These are phyloP conservation scores for Helicoverpa assulta DNA, from an alignment of 2,888 invertebrate genomes.

Conservation along the genomic window DNA sequence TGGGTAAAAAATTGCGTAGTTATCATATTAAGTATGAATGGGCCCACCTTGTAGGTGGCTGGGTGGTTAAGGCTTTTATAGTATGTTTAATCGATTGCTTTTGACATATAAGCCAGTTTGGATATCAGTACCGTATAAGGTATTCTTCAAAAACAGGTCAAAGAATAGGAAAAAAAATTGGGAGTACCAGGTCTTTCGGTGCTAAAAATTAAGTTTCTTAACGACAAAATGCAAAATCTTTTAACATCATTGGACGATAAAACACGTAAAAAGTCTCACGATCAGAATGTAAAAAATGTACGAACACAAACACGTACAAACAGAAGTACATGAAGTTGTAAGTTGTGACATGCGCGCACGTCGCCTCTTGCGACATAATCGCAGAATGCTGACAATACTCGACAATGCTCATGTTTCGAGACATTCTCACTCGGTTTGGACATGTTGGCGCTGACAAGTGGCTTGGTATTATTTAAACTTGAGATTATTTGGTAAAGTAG, in stretches of 20 bases:
- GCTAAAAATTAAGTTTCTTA: neutral
- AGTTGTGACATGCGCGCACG: conserved; percentile 60
- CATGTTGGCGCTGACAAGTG: conserved; percentile 5
- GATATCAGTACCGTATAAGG: too few species aligned
- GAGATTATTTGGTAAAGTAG: too few species aligned
- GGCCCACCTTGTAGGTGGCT: conserved; percentile 9
- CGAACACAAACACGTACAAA: conserved; percentile 26
- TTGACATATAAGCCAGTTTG: conserved; percentile 1
- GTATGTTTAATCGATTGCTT: neutral
- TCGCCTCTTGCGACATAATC: conserved; percentile 62
- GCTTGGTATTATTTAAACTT: neutral
- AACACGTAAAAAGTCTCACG: conserved; percentile 18
- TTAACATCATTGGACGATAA: neutral
- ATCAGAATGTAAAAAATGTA: conserved; percentile 38
- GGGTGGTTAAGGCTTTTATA: neutral
- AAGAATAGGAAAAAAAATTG: neutral
- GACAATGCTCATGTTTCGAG: conserved; percentile 66
- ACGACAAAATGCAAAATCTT: neutral
- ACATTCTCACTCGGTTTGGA: conserved; percentile 58
- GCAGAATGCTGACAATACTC: conserved; percentile 60
- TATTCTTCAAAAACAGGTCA: neutral
- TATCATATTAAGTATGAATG: conserved; percentile 53
- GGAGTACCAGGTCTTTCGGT: too few species aligned
- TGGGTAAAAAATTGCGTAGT: conserved; percentile 33
- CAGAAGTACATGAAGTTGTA: conserved; percentile 40